These are phyloP conservation scores for Gracilinanus agilis DNA, from an alignment of 2,113 vertebrate species.

Conservation along the genomic window DNA sequence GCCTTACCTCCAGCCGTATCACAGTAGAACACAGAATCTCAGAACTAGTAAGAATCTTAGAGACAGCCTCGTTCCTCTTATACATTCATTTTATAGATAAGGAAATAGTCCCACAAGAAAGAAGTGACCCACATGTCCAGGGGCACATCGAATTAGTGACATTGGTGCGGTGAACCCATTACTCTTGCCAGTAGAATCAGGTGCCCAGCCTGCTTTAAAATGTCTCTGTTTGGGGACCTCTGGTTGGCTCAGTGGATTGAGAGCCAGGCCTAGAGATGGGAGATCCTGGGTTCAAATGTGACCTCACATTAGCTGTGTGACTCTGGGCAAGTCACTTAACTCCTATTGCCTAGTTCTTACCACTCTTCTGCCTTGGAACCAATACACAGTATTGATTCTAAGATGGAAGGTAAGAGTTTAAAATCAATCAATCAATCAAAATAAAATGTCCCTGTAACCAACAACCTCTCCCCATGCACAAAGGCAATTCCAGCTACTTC, in stretches of 20 bases:
- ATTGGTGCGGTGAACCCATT: background rate
- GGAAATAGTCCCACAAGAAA: background rate
- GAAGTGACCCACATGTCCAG: background rate
- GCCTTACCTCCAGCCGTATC: background rate
- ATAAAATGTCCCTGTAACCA: background rate
- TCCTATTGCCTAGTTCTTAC: too few species aligned
- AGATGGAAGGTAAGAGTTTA: too few species aligned
- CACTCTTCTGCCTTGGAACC: too few species aligned
- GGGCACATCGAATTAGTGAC: background rate
- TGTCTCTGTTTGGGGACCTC: background rate
- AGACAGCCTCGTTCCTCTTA: too few species aligned
- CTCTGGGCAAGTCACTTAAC: too few species aligned
- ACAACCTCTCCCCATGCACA: background rate
- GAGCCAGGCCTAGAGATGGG: too few species aligned
- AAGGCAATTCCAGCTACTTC: background rate
- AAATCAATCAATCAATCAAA: too few species aligned
- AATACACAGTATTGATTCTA: too few species aligned
- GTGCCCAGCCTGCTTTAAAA: background rate
- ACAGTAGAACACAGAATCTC: background rate
- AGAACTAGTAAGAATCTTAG: background rate
- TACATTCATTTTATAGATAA: background rate
- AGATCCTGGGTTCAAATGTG: too few species aligned
- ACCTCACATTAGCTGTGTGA: too few species aligned
- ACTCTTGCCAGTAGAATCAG: background rate
- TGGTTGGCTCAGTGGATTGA: too few species aligned